phyloP scores from a whole-genome alignment of 2,888 invertebrate genomes.

The Oscheius sp. region DNA sequence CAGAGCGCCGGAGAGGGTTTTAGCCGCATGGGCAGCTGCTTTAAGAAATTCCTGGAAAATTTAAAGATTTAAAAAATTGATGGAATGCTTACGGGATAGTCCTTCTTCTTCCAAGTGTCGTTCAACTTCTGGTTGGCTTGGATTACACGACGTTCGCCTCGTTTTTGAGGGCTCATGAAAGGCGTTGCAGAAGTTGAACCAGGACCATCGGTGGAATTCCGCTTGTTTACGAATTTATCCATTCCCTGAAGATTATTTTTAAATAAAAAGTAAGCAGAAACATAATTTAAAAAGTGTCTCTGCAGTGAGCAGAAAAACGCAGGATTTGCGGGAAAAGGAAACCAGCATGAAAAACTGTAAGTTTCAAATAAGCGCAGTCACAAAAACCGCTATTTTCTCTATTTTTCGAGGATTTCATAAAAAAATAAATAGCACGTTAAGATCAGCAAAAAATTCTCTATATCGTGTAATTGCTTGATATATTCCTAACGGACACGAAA shows the following conservation, averaged over 20 bases:
- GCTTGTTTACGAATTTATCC: slow-evolving; percentile 21
- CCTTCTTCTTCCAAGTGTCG: slow-evolving; percentile 29
- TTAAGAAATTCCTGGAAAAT: slow-evolving; percentile 28
- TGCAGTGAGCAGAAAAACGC: no score
- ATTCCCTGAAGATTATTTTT: background rate
- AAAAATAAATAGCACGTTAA: no score
- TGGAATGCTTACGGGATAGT: slow-evolving; percentile 13
- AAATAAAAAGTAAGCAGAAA: background rate
- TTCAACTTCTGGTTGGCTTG: background rate
- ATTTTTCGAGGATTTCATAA: no score
- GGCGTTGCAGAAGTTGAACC: slow-evolving; percentile 2
- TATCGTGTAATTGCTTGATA: no score
- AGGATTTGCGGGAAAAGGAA: no score
- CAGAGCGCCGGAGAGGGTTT: slow-evolving; percentile 11
- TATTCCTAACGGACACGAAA: no score
- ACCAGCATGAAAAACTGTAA: no score
- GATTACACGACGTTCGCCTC: slow-evolving; percentile 14
- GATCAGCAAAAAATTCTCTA: no score
- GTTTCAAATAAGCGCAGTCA: no score
- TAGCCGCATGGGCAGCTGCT: slow-evolving; percentile 21
- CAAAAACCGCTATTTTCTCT: no score
- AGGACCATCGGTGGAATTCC: background rate
- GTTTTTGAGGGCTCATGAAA: slow-evolving; percentile 19
- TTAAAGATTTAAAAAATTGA: background rate
- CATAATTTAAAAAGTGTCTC: no score